Evolutionary conservation across 2,113 vertebrate species (phyloP).

Genomic region (Platycercus adscitus): DNA sequence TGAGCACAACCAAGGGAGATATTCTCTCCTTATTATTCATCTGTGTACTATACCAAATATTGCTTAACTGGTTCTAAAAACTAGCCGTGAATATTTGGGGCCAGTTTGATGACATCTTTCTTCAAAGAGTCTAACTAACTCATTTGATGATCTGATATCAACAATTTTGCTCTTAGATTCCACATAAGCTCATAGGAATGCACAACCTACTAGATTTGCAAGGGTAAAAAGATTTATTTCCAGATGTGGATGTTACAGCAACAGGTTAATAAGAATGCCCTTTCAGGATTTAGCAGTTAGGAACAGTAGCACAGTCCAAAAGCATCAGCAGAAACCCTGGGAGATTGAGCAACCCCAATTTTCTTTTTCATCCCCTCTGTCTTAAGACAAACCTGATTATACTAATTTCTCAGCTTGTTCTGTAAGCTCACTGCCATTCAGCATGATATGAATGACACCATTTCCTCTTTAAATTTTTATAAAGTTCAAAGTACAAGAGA

Average conservation of each 20-base stretch:
- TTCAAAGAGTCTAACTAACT: not conserved
- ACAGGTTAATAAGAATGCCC: not conserved
- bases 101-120: not conserved
- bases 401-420: not conserved
- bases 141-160: not conserved
- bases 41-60: not conserved
- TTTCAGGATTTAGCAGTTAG: not conserved
- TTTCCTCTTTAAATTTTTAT: not conserved
- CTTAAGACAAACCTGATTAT: not conserved
- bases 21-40: not conserved
- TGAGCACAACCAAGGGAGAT: not conserved
- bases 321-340: not conserved
- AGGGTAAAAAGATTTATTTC: not conserved
- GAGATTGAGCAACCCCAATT: not conserved
- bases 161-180: not conserved
- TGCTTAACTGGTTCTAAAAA: not conserved
- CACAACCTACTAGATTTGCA: not conserved
- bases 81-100: not conserved
- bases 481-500: not conserved
- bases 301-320: not conserved
- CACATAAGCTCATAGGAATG: not conserved
- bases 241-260: not conserved
- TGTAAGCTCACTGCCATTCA: not conserved
- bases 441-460: not conserved
- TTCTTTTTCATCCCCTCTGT: not conserved